These are phyloP conservation scores for Cyphomyrus discorhynchus DNA, from an alignment of 2,113 vertebrate species.

Conservation along the genomic window DNA sequence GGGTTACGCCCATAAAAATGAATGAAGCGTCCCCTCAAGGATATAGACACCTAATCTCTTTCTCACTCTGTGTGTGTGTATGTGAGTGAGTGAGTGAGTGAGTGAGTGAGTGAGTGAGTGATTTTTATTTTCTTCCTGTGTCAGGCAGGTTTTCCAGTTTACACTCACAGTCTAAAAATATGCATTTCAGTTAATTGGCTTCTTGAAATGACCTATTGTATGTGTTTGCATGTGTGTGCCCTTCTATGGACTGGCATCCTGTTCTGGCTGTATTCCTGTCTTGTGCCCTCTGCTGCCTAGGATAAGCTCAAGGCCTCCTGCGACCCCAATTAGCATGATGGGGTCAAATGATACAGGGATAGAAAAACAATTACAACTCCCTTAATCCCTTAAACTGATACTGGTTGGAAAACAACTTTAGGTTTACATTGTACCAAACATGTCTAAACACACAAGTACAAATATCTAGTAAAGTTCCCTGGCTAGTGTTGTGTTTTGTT, in stretches of 20 bases:
- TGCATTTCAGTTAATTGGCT: too few species aligned
- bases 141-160: too few species aligned
- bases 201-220: too few species aligned
- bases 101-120: too few species aligned
- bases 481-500: not conserved
- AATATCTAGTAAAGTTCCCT: not conserved
- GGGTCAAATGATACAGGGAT: not conserved
- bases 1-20: not conserved
- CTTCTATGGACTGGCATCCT: too few species aligned
- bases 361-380: not conserved
- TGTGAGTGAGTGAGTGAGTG: too few species aligned
- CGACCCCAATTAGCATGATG: not conserved
- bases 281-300: too few species aligned
- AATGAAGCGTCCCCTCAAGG: not conserved
- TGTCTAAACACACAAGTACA: not conserved
- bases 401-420: not conserved
- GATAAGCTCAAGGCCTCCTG: too few species aligned
- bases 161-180: too few species aligned
- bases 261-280: too few species aligned
- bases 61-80: too few species aligned
- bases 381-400: not conserved
- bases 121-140: too few species aligned
- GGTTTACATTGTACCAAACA: not conserved
- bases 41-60: not conserved
- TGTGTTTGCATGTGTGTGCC: not conserved